Evolutionary conservation across 2,113 vertebrate species (phyloP).

Genomic region (Sclerurus mexicanus): DNA sequence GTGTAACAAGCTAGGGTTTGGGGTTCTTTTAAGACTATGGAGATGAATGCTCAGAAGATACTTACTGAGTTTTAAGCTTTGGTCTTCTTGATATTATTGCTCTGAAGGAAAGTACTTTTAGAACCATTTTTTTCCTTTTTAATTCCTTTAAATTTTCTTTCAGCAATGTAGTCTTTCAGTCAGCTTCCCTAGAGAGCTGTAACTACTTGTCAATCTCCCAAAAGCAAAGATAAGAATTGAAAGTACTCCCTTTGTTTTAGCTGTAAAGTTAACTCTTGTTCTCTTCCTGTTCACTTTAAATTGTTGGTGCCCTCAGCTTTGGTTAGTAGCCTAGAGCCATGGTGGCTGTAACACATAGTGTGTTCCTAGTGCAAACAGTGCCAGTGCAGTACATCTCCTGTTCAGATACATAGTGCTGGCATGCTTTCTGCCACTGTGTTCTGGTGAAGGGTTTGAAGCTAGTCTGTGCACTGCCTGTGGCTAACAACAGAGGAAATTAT

Average conservation of each 20-base stretch:
- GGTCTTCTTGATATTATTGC: neutral
- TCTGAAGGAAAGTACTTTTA: neutral
- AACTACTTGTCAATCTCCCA: neutral
- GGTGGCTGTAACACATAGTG: neutral
- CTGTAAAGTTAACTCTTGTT: neutral
- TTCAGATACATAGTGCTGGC: accelerated
- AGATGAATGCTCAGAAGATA: neutral
- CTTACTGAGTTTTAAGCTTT: neutral
- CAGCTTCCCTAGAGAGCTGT: neutral
- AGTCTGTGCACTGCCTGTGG: accelerated
- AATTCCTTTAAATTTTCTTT: neutral
- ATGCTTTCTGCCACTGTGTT: neutral
- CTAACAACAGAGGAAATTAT: neutral
- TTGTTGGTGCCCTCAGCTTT: neutral
- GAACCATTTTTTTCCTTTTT: neutral
- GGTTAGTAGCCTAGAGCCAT: neutral
- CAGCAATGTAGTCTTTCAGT: neutral
- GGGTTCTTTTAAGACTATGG: neutral
- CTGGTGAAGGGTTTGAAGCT: neutral
- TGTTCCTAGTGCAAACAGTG: accelerated
- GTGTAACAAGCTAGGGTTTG: neutral
- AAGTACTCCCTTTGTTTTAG: neutral
- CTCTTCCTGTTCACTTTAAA: neutral
- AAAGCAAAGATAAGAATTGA: neutral
- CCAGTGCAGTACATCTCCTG: neutral